Percentiles rank a stretch among this genome's conserved stretches.
phyloP scores from a whole-genome alignment of 2,888 invertebrate genomes.

The Drosophila testacea region DNA sequence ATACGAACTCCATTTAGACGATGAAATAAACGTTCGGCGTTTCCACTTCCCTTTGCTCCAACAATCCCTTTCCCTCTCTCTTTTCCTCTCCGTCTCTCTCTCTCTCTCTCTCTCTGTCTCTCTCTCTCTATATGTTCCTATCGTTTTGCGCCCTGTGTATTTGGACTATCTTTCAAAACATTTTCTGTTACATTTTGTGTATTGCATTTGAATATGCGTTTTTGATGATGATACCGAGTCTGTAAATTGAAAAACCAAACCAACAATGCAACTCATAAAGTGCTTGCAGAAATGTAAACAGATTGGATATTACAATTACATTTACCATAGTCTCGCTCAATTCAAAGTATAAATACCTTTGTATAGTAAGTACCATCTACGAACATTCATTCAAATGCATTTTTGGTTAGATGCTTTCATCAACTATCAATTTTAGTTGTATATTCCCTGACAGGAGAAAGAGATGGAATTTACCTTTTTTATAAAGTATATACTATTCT shows the following conservation, averaged over 20 bases:
- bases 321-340: not conserved
- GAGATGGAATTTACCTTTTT: too few species aligned
- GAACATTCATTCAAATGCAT: not conserved
- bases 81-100: not conserved
- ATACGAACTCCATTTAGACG: slow-evolving; percentile 72
- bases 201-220: slow-evolving; percentile 70
- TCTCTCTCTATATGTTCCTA: not conserved
- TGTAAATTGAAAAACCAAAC: slow-evolving; percentile 51
- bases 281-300: slow-evolving; percentile 13
- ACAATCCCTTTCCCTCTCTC: slow-evolving; percentile 1
- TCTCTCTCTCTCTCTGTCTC: not conserved
- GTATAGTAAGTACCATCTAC: not conserved
- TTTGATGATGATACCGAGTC: slow-evolving; percentile 41
- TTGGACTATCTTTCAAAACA: slow-evolving; percentile 70
- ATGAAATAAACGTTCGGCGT: slow-evolving; percentile 72
- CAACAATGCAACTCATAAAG: slow-evolving; percentile 37
- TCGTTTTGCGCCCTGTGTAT: slow-evolving; percentile 17
- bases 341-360: not conserved
- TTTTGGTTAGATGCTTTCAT: not conserved
- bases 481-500: too few species aligned
- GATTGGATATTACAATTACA: slow-evolving; percentile 9
- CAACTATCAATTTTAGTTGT: too few species aligned
- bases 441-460: too few species aligned
- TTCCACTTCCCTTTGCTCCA: slow-evolving; percentile 7
- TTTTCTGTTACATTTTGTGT: slow-evolving; percentile 74